Evolutionary conservation across 2,888 invertebrate genomes (phyloP).

Genomic region (Cyrtodaria siliqua): DNA sequence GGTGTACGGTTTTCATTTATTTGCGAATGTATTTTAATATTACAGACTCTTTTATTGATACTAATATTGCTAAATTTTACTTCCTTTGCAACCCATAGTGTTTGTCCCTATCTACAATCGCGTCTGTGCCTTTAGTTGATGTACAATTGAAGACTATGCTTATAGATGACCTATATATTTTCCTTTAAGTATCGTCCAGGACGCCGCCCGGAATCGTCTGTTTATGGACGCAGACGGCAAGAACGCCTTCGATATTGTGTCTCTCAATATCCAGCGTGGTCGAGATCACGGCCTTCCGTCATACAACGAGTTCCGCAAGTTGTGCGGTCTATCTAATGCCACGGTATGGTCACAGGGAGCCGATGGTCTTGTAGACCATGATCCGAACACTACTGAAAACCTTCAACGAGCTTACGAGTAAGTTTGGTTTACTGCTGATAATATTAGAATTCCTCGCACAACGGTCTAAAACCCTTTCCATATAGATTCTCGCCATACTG

Average conservation of each 20-base stretch:
- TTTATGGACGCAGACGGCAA: constrained; percentile 9
- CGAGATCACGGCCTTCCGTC: constrained; percentile 37
- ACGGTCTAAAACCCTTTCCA: too few species aligned
- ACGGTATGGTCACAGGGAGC: neutral
- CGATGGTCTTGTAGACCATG: neutral
- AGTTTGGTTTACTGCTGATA: neutral
- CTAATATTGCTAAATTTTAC: too few species aligned
- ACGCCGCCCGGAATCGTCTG: constrained; percentile 1
- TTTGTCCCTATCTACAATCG: too few species aligned
- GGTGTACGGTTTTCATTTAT: too few species aligned
- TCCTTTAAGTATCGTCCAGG: constrained; percentile 10
- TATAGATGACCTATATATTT: too few species aligned
- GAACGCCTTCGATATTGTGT: constrained; percentile 28
- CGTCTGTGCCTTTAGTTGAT: too few species aligned
- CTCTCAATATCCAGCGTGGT: constrained; percentile 38
- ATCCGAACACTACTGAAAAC: neutral
- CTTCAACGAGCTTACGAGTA: neutral
- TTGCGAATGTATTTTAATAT: too few species aligned
- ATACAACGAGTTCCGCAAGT: constrained; percentile 22
- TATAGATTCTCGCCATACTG: too few species aligned
- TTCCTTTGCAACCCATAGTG: too few species aligned
- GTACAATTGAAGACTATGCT: too few species aligned
- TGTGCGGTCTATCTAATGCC: neutral
- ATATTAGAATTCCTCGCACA: too few species aligned
- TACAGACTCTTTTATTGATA: too few species aligned